Evolutionary conservation across 2,797 vertebrate genomes (phyloP).

Genomic region (Sarcoramphus papa): DNA sequence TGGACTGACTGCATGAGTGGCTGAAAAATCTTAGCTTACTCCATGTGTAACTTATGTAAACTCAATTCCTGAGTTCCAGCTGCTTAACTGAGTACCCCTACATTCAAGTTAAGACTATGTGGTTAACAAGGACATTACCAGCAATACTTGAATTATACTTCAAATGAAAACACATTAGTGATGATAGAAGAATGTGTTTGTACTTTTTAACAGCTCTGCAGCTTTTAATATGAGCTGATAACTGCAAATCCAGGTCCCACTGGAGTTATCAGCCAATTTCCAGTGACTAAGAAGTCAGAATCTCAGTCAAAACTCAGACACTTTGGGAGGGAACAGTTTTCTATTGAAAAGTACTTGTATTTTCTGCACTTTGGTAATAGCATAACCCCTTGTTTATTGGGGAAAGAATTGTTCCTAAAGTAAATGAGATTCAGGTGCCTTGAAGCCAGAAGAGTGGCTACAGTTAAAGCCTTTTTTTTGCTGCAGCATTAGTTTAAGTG

Average conservation of each 20-base stretch:
- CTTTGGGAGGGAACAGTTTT: not conserved
- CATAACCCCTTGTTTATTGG: not conserved
- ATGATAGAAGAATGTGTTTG: not conserved
- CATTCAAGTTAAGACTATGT: not conserved
- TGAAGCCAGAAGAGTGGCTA: not conserved
- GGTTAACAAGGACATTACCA: not conserved
- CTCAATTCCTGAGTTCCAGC: not conserved
- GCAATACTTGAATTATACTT: not conserved
- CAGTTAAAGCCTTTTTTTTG: not conserved
- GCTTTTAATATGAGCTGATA: not conserved
- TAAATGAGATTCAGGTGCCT: not conserved
- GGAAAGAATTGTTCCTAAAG: not conserved
- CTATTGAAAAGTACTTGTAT: not conserved
- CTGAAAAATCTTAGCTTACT: not conserved
- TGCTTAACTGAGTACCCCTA: not conserved
- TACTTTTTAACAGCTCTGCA: not conserved
- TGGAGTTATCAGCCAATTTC: not conserved
- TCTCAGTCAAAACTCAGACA: not conserved
- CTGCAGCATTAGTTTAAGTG: not conserved
- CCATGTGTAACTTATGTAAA: not conserved
- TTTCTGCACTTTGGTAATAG: not conserved
- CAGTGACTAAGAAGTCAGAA: not conserved
- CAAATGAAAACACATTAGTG: not conserved
- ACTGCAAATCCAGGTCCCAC: not conserved
- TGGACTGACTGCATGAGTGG: not conserved